Evolutionary conservation across 2,888 invertebrate species (phyloP).

Genomic region (Himalopsyche tibetana): DNA sequence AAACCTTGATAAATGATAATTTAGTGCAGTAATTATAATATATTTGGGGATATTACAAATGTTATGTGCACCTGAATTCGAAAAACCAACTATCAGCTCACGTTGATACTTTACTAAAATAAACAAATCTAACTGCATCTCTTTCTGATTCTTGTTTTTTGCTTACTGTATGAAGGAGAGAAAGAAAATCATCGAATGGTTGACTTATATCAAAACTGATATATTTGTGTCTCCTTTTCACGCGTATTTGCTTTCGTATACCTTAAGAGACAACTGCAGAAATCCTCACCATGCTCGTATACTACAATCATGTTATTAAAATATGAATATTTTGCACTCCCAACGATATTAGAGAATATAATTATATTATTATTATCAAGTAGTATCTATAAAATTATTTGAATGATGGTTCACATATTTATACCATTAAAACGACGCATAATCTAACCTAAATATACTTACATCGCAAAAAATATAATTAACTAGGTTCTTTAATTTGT

Average conservation of each 20-base stretch:
- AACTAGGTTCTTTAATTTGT: too few relatives aligned
- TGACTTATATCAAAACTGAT: slow-evolving; percentile 14
- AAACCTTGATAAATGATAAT: too few relatives aligned
- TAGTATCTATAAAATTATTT: too few relatives aligned
- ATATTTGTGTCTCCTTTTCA: slow-evolving; percentile 37
- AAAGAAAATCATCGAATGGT: neutral
- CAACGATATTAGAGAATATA: neutral
- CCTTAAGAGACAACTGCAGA: slow-evolving; percentile 11
- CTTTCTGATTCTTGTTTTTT: slow-evolving; percentile 7
- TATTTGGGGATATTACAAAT: slow-evolving; percentile 27
- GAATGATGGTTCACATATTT: too few relatives aligned
- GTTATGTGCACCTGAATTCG: slow-evolving; percentile 55
- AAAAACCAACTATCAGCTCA: slow-evolving; percentile 57
- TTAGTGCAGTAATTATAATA: neutral
- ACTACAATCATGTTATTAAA: slow-evolving; percentile 4
- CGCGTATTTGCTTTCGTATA: slow-evolving; percentile 29
- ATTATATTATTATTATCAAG: too few relatives aligned
- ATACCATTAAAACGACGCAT: too few relatives aligned
- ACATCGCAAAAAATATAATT: too few relatives aligned
- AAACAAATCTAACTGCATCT: slow-evolving; percentile 47
- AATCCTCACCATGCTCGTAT: slow-evolving; percentile 25
- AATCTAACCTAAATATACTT: too few relatives aligned
- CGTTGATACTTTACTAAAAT: slow-evolving; percentile 51
- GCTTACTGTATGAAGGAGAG: neutral
- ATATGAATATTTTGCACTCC: slow-evolving; percentile 23